Conservation (phyloP, 2,888 invertebrate genomes). For the Strigamia crassipes region DNA sequence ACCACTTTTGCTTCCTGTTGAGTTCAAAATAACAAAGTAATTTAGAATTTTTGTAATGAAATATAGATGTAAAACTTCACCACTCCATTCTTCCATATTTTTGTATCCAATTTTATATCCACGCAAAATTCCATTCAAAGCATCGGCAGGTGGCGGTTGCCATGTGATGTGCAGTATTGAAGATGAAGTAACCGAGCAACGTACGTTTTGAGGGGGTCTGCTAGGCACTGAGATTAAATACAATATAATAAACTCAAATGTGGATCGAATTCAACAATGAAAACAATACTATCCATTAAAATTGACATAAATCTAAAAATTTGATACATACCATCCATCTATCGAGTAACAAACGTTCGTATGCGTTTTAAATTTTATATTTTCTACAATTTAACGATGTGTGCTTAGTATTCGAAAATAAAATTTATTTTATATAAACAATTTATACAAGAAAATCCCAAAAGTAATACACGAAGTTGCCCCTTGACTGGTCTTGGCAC, state of each 20-base stretch:
- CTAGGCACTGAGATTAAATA: constrained; percentile 58
- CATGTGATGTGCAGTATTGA: constrained; percentile 59
- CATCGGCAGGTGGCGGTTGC: constrained; percentile 59
- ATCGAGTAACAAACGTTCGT: background rate
- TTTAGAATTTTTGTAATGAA: background rate
- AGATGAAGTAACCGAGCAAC: constrained; percentile 59
- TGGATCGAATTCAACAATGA: background rate
- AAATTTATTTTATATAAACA: background rate
- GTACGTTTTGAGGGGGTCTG: constrained; percentile 59
- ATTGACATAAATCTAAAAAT: background rate
- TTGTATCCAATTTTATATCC: constrained; percentile 78
- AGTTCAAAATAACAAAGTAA: background rate
- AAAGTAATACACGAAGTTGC: constrained; percentile 10
- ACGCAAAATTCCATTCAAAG: constrained; percentile 62
- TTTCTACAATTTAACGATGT: background rate
- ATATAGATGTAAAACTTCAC: constrained; percentile 44
- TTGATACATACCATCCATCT: background rate
- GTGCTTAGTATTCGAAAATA: constrained; percentile 9
- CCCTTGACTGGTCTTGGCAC: constrained; percentile 12
- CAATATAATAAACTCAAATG: background rate
- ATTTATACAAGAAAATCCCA: constrained; percentile 24
- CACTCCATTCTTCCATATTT: constrained; percentile 54
- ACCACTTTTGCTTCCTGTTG: constrained; percentile 22
- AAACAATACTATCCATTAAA: background rate
- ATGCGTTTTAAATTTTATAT: background rate